Conservation (phyloP, 2,888 invertebrate species). For the Drosophila neotestacea region DNA sequence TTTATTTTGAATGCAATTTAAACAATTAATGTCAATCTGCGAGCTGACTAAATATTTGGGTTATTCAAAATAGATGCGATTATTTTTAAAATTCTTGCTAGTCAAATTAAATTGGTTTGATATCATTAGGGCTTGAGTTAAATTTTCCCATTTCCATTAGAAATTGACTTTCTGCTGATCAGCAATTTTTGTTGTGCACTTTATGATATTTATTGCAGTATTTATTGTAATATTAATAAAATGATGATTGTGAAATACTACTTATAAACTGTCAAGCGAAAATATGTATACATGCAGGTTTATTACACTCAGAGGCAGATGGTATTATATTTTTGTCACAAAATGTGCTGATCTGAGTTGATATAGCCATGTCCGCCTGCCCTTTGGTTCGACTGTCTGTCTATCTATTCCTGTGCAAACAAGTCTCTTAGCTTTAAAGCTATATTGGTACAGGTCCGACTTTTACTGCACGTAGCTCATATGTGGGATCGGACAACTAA, state of each 20-base stretch:
- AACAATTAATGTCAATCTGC: conserved; percentile 74
- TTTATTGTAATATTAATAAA: conserved; percentile 57
- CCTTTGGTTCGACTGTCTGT: too few relatives aligned
- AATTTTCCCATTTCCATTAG: background rate
- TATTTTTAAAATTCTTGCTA: conserved; percentile 31
- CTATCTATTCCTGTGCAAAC: too few relatives aligned
- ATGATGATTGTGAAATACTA: conserved; percentile 21
- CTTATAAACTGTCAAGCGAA: background rate
- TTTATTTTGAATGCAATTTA: conserved; percentile 60
- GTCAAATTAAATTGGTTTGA: conserved; percentile 52
- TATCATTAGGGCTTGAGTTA: conserved; percentile 11
- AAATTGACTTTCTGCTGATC: background rate
- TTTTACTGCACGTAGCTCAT: too few relatives aligned
- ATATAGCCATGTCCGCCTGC: too few relatives aligned
- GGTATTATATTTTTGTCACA: too few relatives aligned
- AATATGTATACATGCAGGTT: too few relatives aligned
- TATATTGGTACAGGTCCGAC: too few relatives aligned
- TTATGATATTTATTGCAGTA: too few relatives aligned
- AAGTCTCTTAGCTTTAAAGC: too few relatives aligned
- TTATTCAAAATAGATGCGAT: conserved; percentile 7
- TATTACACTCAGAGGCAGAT: too few relatives aligned
- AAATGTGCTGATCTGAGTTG: too few relatives aligned
- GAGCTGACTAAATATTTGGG: conserved; percentile 54
- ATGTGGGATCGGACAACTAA: too few relatives aligned
- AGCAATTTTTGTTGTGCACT: background rate